phyloP scores from a whole-genome alignment of 1,140 invertebrate genomes.

The Liolophura sinensis region DNA sequence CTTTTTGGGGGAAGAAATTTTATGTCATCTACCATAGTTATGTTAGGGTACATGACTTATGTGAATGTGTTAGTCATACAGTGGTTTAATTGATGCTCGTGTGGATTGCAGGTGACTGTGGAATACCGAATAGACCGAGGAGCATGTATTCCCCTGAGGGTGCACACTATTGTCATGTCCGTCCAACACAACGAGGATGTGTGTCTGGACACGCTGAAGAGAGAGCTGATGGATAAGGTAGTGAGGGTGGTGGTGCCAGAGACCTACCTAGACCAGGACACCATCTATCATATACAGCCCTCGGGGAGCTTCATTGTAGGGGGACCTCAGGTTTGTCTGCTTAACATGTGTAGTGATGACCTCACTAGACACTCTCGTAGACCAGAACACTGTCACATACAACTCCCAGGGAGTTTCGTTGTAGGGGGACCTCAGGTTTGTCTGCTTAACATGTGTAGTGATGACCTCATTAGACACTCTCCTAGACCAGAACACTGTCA shows the following conservation, averaged over 20 bases:
- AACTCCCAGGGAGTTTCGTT: constrained; percentile 94
- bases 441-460: too few relatives aligned
- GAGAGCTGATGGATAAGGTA: constrained; percentile 88
- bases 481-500: constrained; percentile 89
- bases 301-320: constrained; percentile 92
- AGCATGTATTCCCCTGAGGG: constrained; percentile 87
- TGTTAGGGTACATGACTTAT: too few relatives aligned
- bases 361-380: constrained; percentile 43
- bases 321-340: constrained; percentile 78
- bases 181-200: constrained; percentile 96
- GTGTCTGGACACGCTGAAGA: constrained; percentile 78
- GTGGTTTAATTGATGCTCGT: too few relatives aligned
- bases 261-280: constrained; percentile 87
- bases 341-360: neutral
- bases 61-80: too few relatives aligned
- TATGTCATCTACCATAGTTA: too few relatives aligned
- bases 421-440: constrained; percentile 87
- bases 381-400: constrained; percentile 90
- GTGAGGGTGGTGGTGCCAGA: constrained; percentile 89
- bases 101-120: constrained; percentile 57
- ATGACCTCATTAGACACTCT: too few relatives aligned
- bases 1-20: too few relatives aligned
- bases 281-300: constrained; percentile 94
- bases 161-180: constrained; percentile 97
- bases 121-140: constrained; percentile 60